Evolutionary conservation across 2,113 vertebrate species (phyloP).

Genomic region (Halcyon malimbica): DNA sequence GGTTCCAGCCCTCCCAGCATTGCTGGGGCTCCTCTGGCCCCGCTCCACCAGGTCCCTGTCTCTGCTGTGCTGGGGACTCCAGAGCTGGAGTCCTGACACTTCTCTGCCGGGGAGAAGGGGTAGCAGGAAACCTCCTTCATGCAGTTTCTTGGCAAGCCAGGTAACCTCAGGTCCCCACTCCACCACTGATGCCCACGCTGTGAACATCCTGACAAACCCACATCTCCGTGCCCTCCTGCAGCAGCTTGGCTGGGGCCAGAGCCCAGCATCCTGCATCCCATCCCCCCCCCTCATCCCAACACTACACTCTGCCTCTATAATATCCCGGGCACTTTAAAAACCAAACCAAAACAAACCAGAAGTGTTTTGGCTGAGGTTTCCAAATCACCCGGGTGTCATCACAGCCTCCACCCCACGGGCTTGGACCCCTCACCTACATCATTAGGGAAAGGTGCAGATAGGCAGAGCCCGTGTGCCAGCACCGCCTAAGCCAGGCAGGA

Average conservation of each 20-base stretch:
- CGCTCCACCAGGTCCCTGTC: neutral
- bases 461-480: neutral
- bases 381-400: slow-evolving; percentile 27
- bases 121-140: accelerated
- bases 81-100: neutral
- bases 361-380: slow-evolving; percentile 13
- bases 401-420: neutral
- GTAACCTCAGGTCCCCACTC: accelerated
- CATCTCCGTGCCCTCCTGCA: neutral
- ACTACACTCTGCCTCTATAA: neutral
- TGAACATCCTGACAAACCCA: neutral
- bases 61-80: neutral
- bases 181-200: accelerated
- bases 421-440: slow-evolving; percentile 11
- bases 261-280: neutral
- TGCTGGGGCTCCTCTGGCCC: neutral
- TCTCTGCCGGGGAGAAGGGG: neutral
- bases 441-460: neutral
- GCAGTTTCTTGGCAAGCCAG: neutral
- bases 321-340: neutral
- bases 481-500: neutral
- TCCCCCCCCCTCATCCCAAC: neutral
- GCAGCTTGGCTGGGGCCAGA: neutral
- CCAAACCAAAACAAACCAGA: neutral
- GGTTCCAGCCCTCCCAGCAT: neutral